Evolutionary conservation across 2,113 vertebrate genomes (phyloP), one percentile per base, ranked within the genome.

Genomic region (Clarias batrachus): DNA sequence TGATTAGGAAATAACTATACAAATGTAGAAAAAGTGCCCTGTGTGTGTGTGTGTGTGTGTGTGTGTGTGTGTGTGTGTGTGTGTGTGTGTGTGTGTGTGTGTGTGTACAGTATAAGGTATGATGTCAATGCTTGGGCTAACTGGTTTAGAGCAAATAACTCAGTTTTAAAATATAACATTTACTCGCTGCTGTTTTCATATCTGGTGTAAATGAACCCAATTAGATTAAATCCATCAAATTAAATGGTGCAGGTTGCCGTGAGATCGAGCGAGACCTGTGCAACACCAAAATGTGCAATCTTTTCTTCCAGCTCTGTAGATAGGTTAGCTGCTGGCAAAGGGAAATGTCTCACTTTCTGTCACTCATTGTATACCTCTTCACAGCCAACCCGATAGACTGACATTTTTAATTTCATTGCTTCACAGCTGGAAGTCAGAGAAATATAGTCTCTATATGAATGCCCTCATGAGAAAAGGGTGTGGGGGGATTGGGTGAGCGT

Each of bases 391-490:
- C 82, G 78, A 63, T 82, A 77, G 79, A 78, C 62, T 86, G 83
- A 84, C 79, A 81, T 80, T 78, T 86, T 66, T 73, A 81, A 86
- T 87, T 85, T 78, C 86, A 87, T 82, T 85, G 74, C 60, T 84
- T 81, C 62, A n/a, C 70, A n/a, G 70, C 82, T 89, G 84, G 70
- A 89, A 70, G 83, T 85, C 70, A 33, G 25, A 52, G 13, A 13
- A 59, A 81, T 37, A 76, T 57, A 74, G 70, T 65, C 30, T 82
- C 56, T 65, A 30, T 82, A 56, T 62, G 65, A 76, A 71, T 70
- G 63, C 86, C 48, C 71, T 70, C 41, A 62, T 85, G 83, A 33
- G 14, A 76, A 23, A 54, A 30, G 3, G 70, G 33, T 33, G 71
- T 33, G 37, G 37, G 17, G 70, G 25, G 19, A 4, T n/a, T 71